Percentiles rank a stretch among this genome's conserved stretches.
phyloP scores from a whole-genome alignment of 2,113 vertebrate species.

The Sterna hirundo region DNA sequence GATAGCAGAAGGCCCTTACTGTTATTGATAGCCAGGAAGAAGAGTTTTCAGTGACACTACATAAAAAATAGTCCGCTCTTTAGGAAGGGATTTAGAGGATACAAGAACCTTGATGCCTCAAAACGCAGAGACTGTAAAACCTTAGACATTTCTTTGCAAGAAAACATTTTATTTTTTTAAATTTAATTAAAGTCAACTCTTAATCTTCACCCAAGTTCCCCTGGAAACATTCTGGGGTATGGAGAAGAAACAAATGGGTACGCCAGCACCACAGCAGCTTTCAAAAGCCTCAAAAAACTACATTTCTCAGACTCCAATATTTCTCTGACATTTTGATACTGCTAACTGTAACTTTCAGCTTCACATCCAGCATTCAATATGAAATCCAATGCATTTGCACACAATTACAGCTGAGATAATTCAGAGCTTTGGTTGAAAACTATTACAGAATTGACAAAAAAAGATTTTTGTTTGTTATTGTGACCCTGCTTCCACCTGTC shows the following conservation, averaged over 20 bases:
- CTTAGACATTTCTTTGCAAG: not conserved
- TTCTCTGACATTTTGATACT: not conserved
- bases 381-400: not conserved
- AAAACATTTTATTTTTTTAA: not conserved
- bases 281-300: not conserved
- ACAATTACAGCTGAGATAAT: not conserved
- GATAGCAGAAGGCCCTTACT: not conserved
- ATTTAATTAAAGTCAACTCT: not conserved
- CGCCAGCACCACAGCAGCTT: not conserved
- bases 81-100: not conserved
- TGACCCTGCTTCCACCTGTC: not conserved
- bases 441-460: not conserved
- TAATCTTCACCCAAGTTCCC: not conserved
- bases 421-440: not conserved
- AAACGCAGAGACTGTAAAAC: not conserved
- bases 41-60: not conserved
- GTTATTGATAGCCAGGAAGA: not conserved
- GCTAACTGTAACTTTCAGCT: not conserved
- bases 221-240: not conserved
- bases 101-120: not conserved
- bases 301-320: not conserved
- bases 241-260: not conserved
- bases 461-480: not conserved
- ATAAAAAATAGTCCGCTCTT: not conserved
- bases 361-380: not conserved